phyloP scores from a whole-genome alignment of 2,888 invertebrate genomes.

The Macaria notata region DNA sequence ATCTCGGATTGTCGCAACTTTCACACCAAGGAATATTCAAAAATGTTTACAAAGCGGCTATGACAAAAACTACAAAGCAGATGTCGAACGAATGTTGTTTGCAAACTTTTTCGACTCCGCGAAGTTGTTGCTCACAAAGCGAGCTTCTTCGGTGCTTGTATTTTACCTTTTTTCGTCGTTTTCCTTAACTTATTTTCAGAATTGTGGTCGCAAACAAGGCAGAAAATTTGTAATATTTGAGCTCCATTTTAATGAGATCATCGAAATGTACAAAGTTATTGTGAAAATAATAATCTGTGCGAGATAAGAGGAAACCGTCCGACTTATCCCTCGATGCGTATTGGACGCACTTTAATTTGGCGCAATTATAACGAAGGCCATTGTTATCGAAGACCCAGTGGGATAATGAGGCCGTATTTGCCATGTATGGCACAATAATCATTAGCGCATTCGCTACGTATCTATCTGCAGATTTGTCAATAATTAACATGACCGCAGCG shows the following conservation, averaged over 20 bases:
- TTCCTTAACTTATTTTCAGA: conserved; percentile 3
- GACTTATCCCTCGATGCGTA: conserved; percentile 16
- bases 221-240: neutral
- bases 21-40: conserved; percentile 55
- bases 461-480: conserved; percentile 41
- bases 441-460: conserved; percentile 38
- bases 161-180: conserved; percentile 2
- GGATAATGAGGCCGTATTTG: conserved; percentile 39
- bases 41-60: conserved; percentile 48
- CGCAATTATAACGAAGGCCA: conserved; percentile 29
- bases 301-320: conserved; percentile 16
- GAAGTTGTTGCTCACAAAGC: conserved; percentile 13
- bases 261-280: conserved; percentile 11
- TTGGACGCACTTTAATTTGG: conserved; percentile 28
- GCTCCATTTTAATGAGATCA: conserved; percentile 1
- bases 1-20: conserved; percentile 58
- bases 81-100: conserved; percentile 38
- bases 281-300: conserved; percentile 11
- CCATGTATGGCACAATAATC: conserved; percentile 38
- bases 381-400: conserved; percentile 30
- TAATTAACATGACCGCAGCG: conserved; percentile 48
- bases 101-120: conserved; percentile 23
- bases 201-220: neutral
- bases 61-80: conserved; percentile 50
- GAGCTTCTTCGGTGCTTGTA: conserved; percentile 1